Percentiles rank a stretch among this genome's conserved stretches.
phyloP scores from a whole-genome alignment of 2,797 vertebrate genomes.

The Galago senegalensis region DNA sequence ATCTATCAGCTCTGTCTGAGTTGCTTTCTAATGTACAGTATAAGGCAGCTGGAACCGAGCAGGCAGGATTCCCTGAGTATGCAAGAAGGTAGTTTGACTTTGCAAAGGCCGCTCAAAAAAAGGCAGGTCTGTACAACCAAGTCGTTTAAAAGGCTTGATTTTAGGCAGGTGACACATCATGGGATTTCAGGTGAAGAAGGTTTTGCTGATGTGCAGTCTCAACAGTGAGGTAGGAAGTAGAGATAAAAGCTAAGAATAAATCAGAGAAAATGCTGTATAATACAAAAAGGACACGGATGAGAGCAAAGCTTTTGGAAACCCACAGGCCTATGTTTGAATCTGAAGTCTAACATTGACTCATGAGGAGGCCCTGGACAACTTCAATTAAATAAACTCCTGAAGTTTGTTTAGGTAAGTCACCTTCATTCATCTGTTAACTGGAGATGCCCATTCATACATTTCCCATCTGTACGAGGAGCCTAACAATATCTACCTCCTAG shows the following conservation, averaged over 20 bases:
- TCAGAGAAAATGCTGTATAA: background rate
- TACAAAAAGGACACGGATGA: background rate
- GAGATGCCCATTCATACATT: background rate
- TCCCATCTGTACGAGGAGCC: background rate
- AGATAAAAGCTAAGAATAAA: constrained; percentile 36
- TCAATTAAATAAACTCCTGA: constrained; percentile 11
- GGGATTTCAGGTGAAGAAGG: background rate
- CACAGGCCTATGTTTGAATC: background rate
- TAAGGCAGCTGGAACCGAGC: constrained; percentile 45
- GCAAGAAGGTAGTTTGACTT: background rate
- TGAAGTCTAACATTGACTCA: background rate
- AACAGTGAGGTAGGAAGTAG: background rate
- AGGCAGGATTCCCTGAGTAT: constrained; percentile 22
- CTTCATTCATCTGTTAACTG: background rate
- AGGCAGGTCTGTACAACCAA: constrained; percentile 63
- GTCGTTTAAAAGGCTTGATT: constrained; percentile 77
- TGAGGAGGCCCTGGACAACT: background rate
- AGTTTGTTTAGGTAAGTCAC: background rate
- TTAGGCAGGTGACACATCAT: background rate
- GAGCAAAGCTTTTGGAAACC: background rate
- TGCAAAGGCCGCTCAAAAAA: constrained; percentile 42
- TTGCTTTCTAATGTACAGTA: constrained; percentile 62
- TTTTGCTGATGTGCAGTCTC: constrained; percentile 10
- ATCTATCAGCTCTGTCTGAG: constrained; percentile 68
- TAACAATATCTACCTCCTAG: background rate